Evolutionary conservation across 2,113 vertebrate genomes (phyloP).

Genomic region (Hyla sarda): DNA sequence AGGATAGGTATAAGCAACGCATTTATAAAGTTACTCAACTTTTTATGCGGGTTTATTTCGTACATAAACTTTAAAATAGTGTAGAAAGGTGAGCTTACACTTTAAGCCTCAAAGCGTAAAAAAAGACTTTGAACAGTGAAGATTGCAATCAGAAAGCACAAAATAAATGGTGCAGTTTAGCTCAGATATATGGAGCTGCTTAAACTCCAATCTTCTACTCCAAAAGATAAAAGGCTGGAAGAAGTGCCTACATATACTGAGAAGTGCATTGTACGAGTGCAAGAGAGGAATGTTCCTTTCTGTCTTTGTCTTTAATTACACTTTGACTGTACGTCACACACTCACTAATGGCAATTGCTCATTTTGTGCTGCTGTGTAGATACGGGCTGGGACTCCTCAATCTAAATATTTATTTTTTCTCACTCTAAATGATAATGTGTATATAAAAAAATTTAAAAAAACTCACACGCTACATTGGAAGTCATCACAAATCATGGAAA

Average conservation of each 20-base stretch:
- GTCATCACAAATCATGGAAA: constrained; percentile 52
- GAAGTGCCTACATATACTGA: background rate
- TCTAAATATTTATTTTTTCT: constrained; percentile 55
- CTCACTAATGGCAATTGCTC: constrained; percentile 20
- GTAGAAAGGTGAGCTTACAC: background rate
- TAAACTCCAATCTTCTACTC: constrained; percentile 7
- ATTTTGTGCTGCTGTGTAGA: constrained; percentile 21
- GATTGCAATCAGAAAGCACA: constrained; percentile 16
- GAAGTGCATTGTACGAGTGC: no score
- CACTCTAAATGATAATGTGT: constrained; percentile 42
- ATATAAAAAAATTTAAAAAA: constrained; percentile 9
- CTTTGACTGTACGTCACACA: background rate
- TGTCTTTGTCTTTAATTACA: constrained; percentile 36
- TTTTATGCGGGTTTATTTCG: no score
- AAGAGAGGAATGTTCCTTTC: background rate
- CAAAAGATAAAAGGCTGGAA: background rate
- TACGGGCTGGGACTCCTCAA: background rate
- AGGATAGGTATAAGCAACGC: background rate
- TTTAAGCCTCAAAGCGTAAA: background rate
- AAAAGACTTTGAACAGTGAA: constrained; percentile 5
- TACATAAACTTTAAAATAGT: background rate
- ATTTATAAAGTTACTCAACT: background rate
- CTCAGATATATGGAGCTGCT: background rate
- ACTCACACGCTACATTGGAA: constrained; percentile 25
- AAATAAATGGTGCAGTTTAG: constrained; percentile 4